phyloP scores from a whole-genome alignment of 2,113 vertebrate genomes.

The Chaetodon auriga region DNA sequence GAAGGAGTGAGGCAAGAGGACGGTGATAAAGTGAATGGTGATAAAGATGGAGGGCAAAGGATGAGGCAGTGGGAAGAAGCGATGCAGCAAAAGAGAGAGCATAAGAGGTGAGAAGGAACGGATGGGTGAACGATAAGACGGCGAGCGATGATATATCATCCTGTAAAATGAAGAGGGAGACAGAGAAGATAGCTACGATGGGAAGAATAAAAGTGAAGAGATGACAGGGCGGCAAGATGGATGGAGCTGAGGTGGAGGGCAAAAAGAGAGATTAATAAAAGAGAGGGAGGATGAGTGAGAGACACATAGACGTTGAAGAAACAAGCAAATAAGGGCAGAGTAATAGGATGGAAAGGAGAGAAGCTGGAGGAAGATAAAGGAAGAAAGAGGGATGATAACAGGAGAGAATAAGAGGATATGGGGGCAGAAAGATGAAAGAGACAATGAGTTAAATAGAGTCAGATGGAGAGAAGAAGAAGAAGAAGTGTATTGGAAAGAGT shows the following conservation, averaged over 20 bases:
- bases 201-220: constrained; percentile 48
- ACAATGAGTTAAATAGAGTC: constrained; percentile 40
- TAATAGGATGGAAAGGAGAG: constrained; percentile 3
- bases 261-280: constrained; percentile 44
- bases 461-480: constrained; percentile 29
- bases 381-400: not conserved
- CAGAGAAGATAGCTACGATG: constrained; percentile 25
- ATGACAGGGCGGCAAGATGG: constrained; percentile 17
- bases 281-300: constrained; percentile 29
- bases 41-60: constrained; percentile 39
- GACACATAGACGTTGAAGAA: constrained; percentile 5
- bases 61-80: constrained; percentile 4
- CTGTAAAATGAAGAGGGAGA: constrained; percentile 51
- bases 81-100: constrained; percentile 16
- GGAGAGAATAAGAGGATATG: not conserved
- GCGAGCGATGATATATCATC: constrained; percentile 50
- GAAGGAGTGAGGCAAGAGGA: constrained; percentile 2
- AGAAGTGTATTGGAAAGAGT: constrained; percentile 37
- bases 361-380: not conserved
- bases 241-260: constrained; percentile 30
- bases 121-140: constrained; percentile 38
- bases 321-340: constrained; percentile 22
- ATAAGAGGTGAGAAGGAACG: constrained; percentile 47
- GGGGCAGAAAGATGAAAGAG: constrained; percentile 13
- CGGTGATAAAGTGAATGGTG: constrained; percentile 3